Conservation (phyloP, 1,140 invertebrate species). For the Diabrotica virgifera region DNA sequence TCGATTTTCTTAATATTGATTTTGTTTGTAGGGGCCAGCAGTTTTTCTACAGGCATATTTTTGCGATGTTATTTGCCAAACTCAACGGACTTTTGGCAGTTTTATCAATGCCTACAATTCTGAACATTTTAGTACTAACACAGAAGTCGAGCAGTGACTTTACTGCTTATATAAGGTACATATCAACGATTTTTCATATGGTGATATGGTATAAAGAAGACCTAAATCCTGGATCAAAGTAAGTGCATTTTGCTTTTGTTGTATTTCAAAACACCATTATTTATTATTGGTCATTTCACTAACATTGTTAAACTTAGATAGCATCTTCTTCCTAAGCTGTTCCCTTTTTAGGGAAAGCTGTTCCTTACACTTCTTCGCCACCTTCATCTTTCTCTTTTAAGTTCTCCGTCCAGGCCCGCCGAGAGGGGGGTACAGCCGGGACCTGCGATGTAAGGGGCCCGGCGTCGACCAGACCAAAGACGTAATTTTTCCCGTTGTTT, state of each 20-base stretch:
- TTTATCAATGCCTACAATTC: slow-evolving; percentile 61
- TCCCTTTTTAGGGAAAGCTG: too few species aligned
- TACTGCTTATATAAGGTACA: slow-evolving; percentile 72
- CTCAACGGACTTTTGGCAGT: slow-evolving; percentile 61
- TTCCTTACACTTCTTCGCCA: too few species aligned
- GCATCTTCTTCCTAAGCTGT: too few species aligned
- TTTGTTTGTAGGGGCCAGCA: slow-evolving; percentile 58
- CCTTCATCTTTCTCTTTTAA: too few species aligned
- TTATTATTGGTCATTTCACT: too few species aligned
- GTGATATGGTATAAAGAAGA: slow-evolving; percentile 70
- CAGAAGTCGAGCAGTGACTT: slow-evolving; percentile 59
- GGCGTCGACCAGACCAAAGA: too few species aligned
- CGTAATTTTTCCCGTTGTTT: too few species aligned
- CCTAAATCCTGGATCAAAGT: slow-evolving; percentile 51
- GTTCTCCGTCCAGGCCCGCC: too few species aligned
- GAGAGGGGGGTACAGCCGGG: too few species aligned
- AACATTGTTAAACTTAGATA: too few species aligned
- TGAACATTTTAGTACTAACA: slow-evolving; percentile 63
- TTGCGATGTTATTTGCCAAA: slow-evolving; percentile 58
- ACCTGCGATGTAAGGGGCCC: too few species aligned
- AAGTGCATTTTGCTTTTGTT: slow-evolving; percentile 9
- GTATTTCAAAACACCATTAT: neutral
- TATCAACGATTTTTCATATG: slow-evolving; percentile 69
- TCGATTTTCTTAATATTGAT: too few species aligned
- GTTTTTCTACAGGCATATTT: slow-evolving; percentile 61